These are phyloP conservation scores for Sebastolobus alascanus DNA, from an alignment of 2,797 vertebrate genomes.

Conservation along the genomic window DNA sequence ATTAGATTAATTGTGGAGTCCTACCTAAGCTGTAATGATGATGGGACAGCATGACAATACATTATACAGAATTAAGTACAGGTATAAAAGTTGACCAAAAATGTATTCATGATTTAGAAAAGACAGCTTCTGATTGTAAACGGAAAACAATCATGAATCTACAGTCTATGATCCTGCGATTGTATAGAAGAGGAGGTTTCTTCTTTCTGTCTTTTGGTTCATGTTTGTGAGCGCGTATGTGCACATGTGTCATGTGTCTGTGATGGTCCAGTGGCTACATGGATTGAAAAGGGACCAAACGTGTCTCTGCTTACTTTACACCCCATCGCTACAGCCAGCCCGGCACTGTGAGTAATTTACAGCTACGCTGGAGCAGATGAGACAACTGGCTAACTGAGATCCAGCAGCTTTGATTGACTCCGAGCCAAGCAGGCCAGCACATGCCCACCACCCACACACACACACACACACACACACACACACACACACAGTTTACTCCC, in stretches of 20 bases:
- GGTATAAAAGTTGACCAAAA: background rate
- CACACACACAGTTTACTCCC: constrained; percentile 6
- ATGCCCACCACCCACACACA: constrained; percentile 16
- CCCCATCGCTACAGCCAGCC: constrained; percentile 67
- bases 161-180: background rate
- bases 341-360: constrained; percentile 80
- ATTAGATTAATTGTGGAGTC: background rate
- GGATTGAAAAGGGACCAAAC: constrained; percentile 71
- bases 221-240: background rate
- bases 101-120: background rate
- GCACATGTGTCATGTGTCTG: constrained; percentile 12
- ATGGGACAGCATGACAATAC: background rate
- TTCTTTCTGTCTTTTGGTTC: background rate
- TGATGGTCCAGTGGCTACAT: constrained; percentile 25
- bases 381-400: constrained; percentile 67
- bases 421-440: constrained; percentile 64
- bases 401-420: constrained; percentile 63
- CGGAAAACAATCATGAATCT: background rate
- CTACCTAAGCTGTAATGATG: no score
- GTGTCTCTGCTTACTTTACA: constrained; percentile 79
- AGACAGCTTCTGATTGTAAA: background rate
- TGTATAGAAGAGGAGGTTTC: background rate
- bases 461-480: constrained; percentile 6
- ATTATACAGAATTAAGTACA: background rate
- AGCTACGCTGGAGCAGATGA: constrained; percentile 82